A percentile compares a stretch with the other conserved stretches of the same genome.
These are phyloP conservation scores for Dinocampus coccinellae DNA, from an alignment of 2,888 invertebrate species.

Conservation along the genomic window DNA sequence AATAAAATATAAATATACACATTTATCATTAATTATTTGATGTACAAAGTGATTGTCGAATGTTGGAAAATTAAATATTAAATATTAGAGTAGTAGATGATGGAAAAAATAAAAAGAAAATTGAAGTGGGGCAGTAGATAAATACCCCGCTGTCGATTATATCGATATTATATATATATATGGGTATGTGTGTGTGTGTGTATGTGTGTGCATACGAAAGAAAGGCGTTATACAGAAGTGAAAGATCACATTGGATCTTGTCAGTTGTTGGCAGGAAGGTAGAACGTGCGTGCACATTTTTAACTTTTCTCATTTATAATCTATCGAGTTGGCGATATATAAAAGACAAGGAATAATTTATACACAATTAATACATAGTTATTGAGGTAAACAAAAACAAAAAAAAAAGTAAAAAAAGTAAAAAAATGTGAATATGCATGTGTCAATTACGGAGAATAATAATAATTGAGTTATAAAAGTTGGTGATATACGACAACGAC, in stretches of 20 bases:
- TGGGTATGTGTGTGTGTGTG: too few species aligned
- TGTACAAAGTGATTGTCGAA: too few species aligned
- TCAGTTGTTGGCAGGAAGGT: constrained; percentile 14
- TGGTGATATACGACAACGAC: neutral
- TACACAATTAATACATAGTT: neutral
- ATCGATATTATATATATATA: neutral
- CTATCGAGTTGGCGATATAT: neutral
- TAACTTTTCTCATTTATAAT: neutral
- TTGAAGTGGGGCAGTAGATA: neutral
- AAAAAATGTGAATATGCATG: neutral
- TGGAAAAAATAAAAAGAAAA: too few species aligned
- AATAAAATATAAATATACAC: too few species aligned
- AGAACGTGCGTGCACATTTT: neutral
- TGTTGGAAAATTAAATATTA: too few species aligned
- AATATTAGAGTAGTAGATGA: neutral
- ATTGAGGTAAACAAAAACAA: neutral
- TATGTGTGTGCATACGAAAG: neutral
- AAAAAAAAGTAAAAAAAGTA: neutral
- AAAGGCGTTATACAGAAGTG: constrained; percentile 26
- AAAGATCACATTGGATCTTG: constrained; percentile 7
- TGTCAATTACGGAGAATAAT: neutral
- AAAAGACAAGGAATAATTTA: neutral
- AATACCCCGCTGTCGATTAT: neutral
- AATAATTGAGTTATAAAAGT: neutral
- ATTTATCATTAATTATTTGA: too few species aligned